A percentile compares a stretch with the other conserved stretches of the same genome.
phyloP scores from a whole-genome alignment of 2,797 vertebrate species.

The Phalloptychus januarius region DNA sequence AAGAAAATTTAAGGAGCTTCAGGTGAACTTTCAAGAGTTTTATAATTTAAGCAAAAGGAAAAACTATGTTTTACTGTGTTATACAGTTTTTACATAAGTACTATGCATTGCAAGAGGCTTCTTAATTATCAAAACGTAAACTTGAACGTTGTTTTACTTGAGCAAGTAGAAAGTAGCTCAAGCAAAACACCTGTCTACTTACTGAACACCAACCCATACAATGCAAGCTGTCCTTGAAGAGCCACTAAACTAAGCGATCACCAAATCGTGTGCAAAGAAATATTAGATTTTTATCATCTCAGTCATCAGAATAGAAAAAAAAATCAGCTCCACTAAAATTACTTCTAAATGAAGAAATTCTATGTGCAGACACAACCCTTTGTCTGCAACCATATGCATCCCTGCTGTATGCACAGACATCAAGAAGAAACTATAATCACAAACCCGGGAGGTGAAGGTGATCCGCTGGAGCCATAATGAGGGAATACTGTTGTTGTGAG shows the following conservation, averaged over 20 bases:
- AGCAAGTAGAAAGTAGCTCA: neutral
- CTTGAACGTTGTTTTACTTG: neutral
- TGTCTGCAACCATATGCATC: slow-evolving; percentile 32
- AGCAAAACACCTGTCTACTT: neutral
- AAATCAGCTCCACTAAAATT: neutral
- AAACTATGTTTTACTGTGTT: neutral
- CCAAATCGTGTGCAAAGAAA: too few relatives aligned
- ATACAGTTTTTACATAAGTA: neutral
- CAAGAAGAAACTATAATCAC: slow-evolving; percentile 46
- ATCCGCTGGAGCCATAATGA: slow-evolving; percentile 72
- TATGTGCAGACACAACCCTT: slow-evolving; percentile 17
- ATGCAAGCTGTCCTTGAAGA: neutral
- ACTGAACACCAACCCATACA: neutral
- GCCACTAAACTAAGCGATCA: neutral
- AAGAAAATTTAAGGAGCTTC: neutral
- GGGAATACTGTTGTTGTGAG: slow-evolving; percentile 74
- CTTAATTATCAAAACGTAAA: neutral
- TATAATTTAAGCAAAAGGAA: neutral
- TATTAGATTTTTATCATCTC: neutral
- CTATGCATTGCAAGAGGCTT: neutral
- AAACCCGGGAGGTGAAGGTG: slow-evolving; percentile 63
- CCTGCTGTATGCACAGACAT: slow-evolving; percentile 40
- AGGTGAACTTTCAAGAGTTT: neutral
- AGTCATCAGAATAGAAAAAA: neutral
- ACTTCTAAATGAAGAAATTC: neutral